Conservation (phyloP, 2,888 invertebrate species). For the Melanargia galathea region DNA sequence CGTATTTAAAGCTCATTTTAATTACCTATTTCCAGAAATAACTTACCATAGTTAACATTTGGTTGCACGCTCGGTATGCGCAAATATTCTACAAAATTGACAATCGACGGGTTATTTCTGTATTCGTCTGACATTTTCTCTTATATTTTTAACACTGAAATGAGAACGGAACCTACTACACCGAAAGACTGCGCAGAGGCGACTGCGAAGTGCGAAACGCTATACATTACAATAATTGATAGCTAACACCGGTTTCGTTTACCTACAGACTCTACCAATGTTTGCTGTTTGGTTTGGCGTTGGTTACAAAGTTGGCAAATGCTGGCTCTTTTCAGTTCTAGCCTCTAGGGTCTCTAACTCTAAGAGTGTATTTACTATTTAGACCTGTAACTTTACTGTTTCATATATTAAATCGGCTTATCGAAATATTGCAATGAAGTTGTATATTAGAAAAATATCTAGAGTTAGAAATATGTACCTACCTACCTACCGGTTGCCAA, state of each 20-base stretch:
- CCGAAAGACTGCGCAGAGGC: slow-evolving; percentile 13
- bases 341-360: no score
- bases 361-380: no score
- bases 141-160: slow-evolving; percentile 19
- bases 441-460: no score
- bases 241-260: slow-evolving; percentile 6
- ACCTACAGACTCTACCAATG: background rate
- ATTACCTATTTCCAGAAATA: background rate
- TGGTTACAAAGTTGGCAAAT: background rate
- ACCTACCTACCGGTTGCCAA: no score
- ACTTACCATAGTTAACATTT: slow-evolving; percentile 87
- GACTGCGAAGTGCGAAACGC: background rate
- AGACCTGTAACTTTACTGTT: no score
- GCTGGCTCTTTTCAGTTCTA: background rate
- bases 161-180: background rate
- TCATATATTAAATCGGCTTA: no score
- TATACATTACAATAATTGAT: slow-evolving; percentile 1
- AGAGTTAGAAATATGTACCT: no score
- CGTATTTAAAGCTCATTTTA: background rate
- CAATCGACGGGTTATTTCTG: slow-evolving; percentile 79
- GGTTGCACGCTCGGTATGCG: slow-evolving; percentile 90
- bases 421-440: no score
- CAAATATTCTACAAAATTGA: slow-evolving; percentile 88
- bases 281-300: background rate
- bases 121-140: slow-evolving; percentile 62